Percentiles rank a stretch among this genome's conserved stretches.
Evolutionary conservation across 1,140 invertebrate genomes (phyloP).

Genomic region (Branchinecta lynchi): DNA sequence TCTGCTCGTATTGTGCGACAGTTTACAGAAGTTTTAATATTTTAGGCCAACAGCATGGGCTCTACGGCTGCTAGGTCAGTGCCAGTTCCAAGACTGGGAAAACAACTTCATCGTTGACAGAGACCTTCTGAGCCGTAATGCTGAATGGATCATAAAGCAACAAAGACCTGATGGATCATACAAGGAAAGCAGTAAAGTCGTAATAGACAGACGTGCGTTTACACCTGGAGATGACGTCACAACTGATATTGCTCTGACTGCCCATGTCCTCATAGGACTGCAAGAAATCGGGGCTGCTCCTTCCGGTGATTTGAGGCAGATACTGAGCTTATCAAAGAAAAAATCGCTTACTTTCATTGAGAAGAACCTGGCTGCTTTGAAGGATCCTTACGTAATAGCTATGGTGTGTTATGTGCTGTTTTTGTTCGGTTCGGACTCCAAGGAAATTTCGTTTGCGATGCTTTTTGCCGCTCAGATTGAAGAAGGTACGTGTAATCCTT

Average conservation of each 20-base stretch:
- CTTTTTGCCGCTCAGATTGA: conserved; percentile 28
- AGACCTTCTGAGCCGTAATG: conserved; percentile 28
- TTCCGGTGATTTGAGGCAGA: conserved; percentile 26
- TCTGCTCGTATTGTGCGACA: too few species aligned
- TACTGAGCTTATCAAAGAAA: not conserved
- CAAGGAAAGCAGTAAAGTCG: conserved; percentile 26
- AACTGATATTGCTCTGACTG: conserved; percentile 35
- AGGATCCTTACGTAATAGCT: conserved; percentile 37
- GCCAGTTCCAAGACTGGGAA: conserved; percentile 39
- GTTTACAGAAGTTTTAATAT: conserved; percentile 13
- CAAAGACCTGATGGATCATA: conserved; percentile 35
- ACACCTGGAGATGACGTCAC: conserved; percentile 19
- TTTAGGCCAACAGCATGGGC: conserved; percentile 37
- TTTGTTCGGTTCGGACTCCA: conserved; percentile 30
- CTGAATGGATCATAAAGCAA: conserved; percentile 33
- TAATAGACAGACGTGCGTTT: not conserved
- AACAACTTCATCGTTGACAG: conserved; percentile 35
- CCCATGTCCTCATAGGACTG: conserved; percentile 37
- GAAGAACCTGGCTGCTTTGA: conserved; percentile 28
- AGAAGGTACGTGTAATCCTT: conserved; percentile 25
- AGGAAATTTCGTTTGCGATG: conserved; percentile 31
- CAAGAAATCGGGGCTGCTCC: conserved; percentile 29
- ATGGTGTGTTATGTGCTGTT: conserved; percentile 37
- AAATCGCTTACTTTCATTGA: conserved; percentile 32
- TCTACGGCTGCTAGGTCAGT: conserved; percentile 32